Evolutionary conservation across 2,888 invertebrate species (phyloP), one percentile per base, ranked within the genome.

Genomic region (Eupithecia vulgata): DNA sequence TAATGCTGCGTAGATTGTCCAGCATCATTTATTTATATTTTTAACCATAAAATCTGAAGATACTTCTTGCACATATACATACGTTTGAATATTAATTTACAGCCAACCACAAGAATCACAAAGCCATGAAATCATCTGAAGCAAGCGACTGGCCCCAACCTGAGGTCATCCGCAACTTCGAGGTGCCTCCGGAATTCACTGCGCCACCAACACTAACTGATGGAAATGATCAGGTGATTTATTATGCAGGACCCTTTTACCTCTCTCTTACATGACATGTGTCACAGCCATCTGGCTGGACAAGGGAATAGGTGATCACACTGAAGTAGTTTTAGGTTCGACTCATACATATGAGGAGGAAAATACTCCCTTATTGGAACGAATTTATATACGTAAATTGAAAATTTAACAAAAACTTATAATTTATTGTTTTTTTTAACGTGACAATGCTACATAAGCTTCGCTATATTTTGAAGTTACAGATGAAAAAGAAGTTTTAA

Each of bases 131-230:
- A 73, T 35, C 57, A 13, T 67, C 72, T 7, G 73, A 59, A 13
- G 48, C 34, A 12, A 57, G 15, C 13, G 72, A 66, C n/a, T 79
- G 79, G 79, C 79, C 79, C 1, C 72, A 76, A 21, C 72, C 74
- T 2, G 74, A 70, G 1, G 70, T 70, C 37, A 72, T 77, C n/a
- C 71, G 68, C 21, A 66, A n/a, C 10, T 76, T 78, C 12, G 76
- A 64, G 1, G 70, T 78, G 1, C 79, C 79, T 15, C 74, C 76
- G 4, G 70, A 45, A 34, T 78, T 79, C 65, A 76, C 61, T 6
- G 30, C 75, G 13, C 76, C 59, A 6, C 64, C 35, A n/a, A 64
- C 72, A n/a, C 21, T 59, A 5, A 21, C n/a, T 42, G 71, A 66
- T 8, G 65, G 15, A 5, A 34, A 57, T 66, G 72, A 67, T 61